Evolutionary conservation across 2,888 invertebrate genomes (phyloP).

Genomic region (Megalurothrips usitatus): DNA sequence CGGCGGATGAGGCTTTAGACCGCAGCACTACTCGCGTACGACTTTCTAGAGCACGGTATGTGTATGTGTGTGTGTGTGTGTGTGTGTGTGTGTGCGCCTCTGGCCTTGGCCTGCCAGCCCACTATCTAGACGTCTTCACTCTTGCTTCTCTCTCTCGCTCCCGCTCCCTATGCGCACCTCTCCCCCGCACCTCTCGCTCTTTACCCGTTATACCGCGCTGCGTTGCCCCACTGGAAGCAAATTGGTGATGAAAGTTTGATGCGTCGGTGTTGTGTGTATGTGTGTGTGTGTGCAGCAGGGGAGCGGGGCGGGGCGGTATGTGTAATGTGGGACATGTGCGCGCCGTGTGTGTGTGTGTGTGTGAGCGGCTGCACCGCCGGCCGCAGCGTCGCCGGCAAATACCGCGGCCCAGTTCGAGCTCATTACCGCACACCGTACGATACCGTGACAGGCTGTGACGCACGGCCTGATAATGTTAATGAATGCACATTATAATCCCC

Average conservation of each 20-base stretch:
- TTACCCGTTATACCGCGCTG: background rate
- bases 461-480: too few species aligned
- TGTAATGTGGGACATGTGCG: background rate
- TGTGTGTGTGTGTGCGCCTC: too few species aligned
- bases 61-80: too few species aligned
- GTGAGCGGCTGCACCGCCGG: background rate
- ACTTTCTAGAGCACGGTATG: too few species aligned
- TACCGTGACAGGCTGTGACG: too few species aligned
- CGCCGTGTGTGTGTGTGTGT: background rate
- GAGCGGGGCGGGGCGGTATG: background rate
- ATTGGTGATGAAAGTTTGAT: slow-evolving; percentile 11
- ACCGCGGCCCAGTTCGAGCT: background rate
- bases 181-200: background rate
- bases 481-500: too few species aligned
- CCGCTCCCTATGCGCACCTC: too few species aligned
- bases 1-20: too few species aligned
- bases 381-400: background rate
- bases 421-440: background rate
- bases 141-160: too few species aligned
- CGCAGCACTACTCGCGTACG: too few species aligned
- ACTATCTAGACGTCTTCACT: too few species aligned
- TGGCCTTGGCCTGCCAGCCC: too few species aligned
- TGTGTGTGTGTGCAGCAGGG: background rate
- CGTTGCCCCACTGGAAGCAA: background rate
- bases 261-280: background rate